Percentiles rank a stretch among this genome's conserved stretches.
Evolutionary conservation across 2,113 vertebrate species (phyloP).

Genomic region (Phrynosoma blainvillii): DNA sequence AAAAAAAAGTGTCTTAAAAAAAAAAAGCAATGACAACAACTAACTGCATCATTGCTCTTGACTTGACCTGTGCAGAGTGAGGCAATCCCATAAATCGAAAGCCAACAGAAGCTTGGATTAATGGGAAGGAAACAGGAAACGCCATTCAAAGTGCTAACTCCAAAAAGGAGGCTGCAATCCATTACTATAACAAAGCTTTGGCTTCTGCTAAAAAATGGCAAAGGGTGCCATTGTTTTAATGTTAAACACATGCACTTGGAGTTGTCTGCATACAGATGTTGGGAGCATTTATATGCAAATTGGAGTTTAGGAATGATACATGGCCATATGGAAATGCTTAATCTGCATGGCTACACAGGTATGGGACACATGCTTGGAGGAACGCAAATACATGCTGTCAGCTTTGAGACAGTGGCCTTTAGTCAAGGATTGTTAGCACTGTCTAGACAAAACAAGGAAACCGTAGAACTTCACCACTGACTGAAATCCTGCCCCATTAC

Average conservation of each 20-base stretch:
- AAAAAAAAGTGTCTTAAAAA: background rate
- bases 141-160: background rate
- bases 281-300: constrained; percentile 13
- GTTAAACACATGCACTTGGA: background rate
- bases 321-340: background rate
- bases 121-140: constrained; percentile 5
- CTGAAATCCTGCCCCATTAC: background rate
- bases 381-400: constrained; percentile 8
- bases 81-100: background rate
- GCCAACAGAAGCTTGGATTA: constrained; percentile 8
- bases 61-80: background rate
- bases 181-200: background rate
- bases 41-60: background rate
- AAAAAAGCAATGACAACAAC: background rate
- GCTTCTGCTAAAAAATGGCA: background rate
- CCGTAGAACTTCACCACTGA: background rate
- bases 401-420: constrained; percentile 14
- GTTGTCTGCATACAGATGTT: background rate
- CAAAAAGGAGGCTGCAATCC: background rate
- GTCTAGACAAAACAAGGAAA: background rate
- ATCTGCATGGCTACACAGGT: background rate
- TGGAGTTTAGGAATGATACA: constrained; percentile 10
- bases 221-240: background rate
- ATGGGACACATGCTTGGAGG: background rate
- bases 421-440: background rate